These are phyloP conservation scores for Scaptomyza hsui DNA, from an alignment of 1,140 invertebrate genomes.

Conservation along the genomic window DNA sequence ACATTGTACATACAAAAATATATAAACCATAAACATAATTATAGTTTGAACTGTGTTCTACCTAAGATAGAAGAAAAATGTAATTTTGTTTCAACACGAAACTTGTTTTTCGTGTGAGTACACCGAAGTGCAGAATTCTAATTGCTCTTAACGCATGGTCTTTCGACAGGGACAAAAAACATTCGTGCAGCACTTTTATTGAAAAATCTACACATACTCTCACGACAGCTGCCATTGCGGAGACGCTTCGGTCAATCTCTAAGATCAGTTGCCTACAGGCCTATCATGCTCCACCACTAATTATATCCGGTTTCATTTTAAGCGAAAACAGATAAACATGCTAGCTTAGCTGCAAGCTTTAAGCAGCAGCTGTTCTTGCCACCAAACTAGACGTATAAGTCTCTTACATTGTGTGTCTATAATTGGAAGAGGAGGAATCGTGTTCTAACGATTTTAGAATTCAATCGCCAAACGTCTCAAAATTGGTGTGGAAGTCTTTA, in stretches of 20 bases:
- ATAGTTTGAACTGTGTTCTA: too few relatives aligned
- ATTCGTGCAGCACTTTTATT: slow-evolving; percentile 48
- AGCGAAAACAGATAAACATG: slow-evolving; percentile 22
- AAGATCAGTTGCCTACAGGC: slow-evolving; percentile 14
- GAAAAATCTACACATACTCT: slow-evolving; percentile 23
- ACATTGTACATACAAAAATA: slow-evolving; percentile 15
- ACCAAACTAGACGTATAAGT: too few relatives aligned
- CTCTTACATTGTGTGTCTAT: too few relatives aligned
- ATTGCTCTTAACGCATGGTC: slow-evolving; percentile 25
- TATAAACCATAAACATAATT: slow-evolving; percentile 11
- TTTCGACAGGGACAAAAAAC: slow-evolving; percentile 23
- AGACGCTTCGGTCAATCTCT: slow-evolving; percentile 24
- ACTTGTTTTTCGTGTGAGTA: slow-evolving; percentile 42
- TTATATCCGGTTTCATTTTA: slow-evolving; percentile 29
- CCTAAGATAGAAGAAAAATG: slow-evolving; percentile 14
- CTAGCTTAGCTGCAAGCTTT: background rate
- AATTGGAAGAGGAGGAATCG: too few relatives aligned
- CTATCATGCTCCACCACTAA: slow-evolving; percentile 18
- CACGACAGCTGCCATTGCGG: slow-evolving; percentile 28
- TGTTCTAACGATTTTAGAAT: too few relatives aligned
- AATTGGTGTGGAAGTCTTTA: too few relatives aligned
- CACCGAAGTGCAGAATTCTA: slow-evolving; percentile 43
- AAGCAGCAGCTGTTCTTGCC: too few relatives aligned
- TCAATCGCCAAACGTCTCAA: too few relatives aligned
- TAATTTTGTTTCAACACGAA: slow-evolving; percentile 43